Conservation (phyloP, 1,140 invertebrate genomes). For the Drosophila tristis region DNA sequence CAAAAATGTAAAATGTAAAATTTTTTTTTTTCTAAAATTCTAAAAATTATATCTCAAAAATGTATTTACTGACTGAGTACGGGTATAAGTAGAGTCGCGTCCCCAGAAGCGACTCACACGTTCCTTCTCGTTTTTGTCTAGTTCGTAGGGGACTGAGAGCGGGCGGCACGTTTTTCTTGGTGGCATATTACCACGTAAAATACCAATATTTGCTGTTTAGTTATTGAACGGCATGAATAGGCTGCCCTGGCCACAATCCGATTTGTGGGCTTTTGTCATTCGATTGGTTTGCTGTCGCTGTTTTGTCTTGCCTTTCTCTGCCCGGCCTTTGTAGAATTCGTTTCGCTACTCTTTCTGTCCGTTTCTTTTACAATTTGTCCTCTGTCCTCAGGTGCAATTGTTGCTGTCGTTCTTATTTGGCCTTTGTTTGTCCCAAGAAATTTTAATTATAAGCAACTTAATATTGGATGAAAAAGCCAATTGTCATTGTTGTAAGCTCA, state of each 20-base stretch:
- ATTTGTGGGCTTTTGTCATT: slow-evolving; percentile 77
- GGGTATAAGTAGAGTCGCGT: no score
- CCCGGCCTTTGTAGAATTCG: slow-evolving; percentile 67
- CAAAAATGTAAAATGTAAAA: no score
- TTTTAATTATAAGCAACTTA: slow-evolving; percentile 81
- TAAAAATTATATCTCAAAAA: no score
- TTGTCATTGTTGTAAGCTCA: slow-evolving; percentile 77
- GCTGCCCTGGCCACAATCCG: slow-evolving; percentile 68
- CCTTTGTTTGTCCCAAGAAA: slow-evolving; percentile 66
- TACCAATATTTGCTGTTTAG: slow-evolving; percentile 79
- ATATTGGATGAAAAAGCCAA: slow-evolving; percentile 69
- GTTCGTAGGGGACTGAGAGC: slow-evolving; percentile 5
- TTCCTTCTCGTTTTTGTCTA: no score
- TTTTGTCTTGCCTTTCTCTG: slow-evolving; percentile 74
- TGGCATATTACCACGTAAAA: slow-evolving; percentile 67
- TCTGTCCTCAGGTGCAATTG: slow-evolving; percentile 27
- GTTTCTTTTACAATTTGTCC: slow-evolving; percentile 56
- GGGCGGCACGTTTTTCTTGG: slow-evolving; percentile 43
- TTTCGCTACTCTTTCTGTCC: slow-evolving; percentile 75
- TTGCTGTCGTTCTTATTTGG: slow-evolving; percentile 36
- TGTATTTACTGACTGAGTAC: no score
- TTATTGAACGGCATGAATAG: slow-evolving; percentile 75
- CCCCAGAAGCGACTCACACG: no score
- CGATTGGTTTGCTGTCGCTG: slow-evolving; percentile 67
- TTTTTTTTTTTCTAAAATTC: no score